A percentile compares a stretch with the other conserved stretches of the same genome.
Evolutionary conservation across 1,140 invertebrate species (phyloP).

Genomic region (Tetramorium alpestre): DNA sequence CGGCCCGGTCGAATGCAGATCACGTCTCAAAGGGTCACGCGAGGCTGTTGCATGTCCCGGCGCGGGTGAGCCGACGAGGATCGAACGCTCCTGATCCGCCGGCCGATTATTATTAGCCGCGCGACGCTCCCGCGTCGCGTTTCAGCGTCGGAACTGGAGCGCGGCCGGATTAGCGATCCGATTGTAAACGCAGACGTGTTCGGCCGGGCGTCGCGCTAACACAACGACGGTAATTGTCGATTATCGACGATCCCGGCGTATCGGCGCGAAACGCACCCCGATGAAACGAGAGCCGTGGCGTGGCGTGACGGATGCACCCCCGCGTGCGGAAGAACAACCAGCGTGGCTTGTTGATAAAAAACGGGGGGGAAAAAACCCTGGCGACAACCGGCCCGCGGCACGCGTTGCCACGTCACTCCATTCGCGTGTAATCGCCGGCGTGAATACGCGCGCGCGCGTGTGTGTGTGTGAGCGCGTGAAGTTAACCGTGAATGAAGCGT

Average conservation of each 20-base stretch:
- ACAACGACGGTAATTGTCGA: slow-evolving; percentile 29
- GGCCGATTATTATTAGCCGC: background rate
- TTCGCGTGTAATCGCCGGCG: background rate
- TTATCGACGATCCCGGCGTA: background rate
- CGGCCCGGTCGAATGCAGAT: background rate
- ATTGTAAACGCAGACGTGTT: background rate
- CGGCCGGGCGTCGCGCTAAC: background rate
- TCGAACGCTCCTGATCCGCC: no score
- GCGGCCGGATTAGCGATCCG: background rate
- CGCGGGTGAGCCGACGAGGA: background rate
- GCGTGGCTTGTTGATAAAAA: background rate
- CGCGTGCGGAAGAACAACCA: background rate
- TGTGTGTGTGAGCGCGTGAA: background rate
- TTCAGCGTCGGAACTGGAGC: slow-evolving; percentile 20
- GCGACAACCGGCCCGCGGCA: background rate
- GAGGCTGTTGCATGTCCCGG: slow-evolving; percentile 24
- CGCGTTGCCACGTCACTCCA: slow-evolving; percentile 22
- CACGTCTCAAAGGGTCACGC: slow-evolving; percentile 27
- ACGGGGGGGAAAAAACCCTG: background rate
- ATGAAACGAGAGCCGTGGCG: background rate
- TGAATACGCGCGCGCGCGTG: background rate
- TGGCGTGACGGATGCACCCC: background rate
- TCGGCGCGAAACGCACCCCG: background rate
- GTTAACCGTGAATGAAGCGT: background rate
- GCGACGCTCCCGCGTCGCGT: background rate